Evolutionary conservation across 2,797 vertebrate species (phyloP).

Genomic region (Crocidura indochinensis): DNA sequence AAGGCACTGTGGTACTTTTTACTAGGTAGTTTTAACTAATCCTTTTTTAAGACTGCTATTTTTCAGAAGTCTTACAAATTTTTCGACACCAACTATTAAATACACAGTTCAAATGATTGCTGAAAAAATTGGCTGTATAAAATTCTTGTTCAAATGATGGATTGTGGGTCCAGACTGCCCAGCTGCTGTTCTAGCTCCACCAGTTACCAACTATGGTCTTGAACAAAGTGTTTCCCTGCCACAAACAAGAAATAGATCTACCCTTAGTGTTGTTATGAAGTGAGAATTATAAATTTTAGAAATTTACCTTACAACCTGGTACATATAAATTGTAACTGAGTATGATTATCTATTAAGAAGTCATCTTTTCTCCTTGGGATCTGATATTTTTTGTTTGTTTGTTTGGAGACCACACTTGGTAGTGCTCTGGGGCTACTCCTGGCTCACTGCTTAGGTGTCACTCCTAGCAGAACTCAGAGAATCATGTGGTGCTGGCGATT

Average conservation of each 20-base stretch:
- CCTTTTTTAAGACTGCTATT: constrained; percentile 49
- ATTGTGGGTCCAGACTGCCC: constrained; percentile 28
- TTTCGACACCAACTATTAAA: constrained; percentile 51
- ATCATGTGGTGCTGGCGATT: too few relatives aligned
- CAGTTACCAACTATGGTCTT: constrained; percentile 53
- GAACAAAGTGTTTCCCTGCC: constrained; percentile 59
- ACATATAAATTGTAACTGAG: constrained; percentile 60
- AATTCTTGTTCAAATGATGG: constrained; percentile 56
- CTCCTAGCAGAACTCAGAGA: too few relatives aligned
- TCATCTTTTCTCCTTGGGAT: not conserved
- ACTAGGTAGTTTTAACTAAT: constrained; percentile 22
- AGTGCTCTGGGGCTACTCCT: too few relatives aligned
- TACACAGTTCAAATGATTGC: constrained; percentile 53
- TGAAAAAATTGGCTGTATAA: constrained; percentile 32
- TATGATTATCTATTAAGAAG: constrained; percentile 56
- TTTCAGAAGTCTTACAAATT: constrained; percentile 53
- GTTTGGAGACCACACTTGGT: too few relatives aligned
- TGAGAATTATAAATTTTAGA: constrained; percentile 60
- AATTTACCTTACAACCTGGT: constrained; percentile 31
- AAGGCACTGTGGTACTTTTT: constrained; percentile 39
- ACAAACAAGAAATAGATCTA: constrained; percentile 60
- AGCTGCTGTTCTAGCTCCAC: constrained; percentile 49
- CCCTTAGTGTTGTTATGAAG: constrained; percentile 50
- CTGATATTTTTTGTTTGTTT: too few relatives aligned
- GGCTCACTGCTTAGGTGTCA: too few relatives aligned